These are phyloP conservation scores for Hoplodrina blanda DNA, from an alignment of 2,888 invertebrate genomes.

Conservation along the genomic window DNA sequence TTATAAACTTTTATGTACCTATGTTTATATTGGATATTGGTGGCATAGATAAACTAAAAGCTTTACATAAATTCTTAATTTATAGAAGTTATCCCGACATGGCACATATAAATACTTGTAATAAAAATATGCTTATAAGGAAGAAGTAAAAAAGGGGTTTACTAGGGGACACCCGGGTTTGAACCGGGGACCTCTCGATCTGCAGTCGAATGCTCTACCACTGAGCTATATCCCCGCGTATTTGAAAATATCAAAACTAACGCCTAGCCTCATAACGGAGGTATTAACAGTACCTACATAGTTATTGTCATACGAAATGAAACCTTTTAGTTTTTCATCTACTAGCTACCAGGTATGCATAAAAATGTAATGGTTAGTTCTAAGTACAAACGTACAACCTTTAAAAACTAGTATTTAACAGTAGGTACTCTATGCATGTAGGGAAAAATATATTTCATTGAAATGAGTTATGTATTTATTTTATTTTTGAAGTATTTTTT, in stretches of 20 bases:
- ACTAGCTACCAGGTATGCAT: conserved; percentile 21
- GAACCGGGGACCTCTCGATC: conserved; percentile 87
- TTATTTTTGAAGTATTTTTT: too few relatives aligned
- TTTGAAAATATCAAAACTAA: background rate
- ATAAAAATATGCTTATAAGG: too few relatives aligned
- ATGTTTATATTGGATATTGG: background rate
- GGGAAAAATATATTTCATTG: too few relatives aligned
- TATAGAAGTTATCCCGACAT: background rate
- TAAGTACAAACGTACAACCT: background rate
- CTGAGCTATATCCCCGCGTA: conserved; percentile 83
- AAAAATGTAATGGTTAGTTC: background rate
- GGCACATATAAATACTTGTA: too few relatives aligned
- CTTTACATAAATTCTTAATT: background rate
- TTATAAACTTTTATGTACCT: too few relatives aligned
- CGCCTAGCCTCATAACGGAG: background rate
- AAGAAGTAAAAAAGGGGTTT: too few relatives aligned
- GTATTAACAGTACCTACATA: background rate
- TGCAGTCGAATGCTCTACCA: conserved; percentile 87
- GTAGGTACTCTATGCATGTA: too few relatives aligned
- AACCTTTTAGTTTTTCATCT: conserved; percentile 13
- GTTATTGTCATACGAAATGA: background rate
- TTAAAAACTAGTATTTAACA: too few relatives aligned
- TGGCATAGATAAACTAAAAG: background rate
- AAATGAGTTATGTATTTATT: too few relatives aligned
- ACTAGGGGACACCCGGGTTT: conserved; percentile 85